Base-by-base conservation (phyloP, 2,797 vertebrate genomes). In the Melanotaenia maccullochi region DNA sequence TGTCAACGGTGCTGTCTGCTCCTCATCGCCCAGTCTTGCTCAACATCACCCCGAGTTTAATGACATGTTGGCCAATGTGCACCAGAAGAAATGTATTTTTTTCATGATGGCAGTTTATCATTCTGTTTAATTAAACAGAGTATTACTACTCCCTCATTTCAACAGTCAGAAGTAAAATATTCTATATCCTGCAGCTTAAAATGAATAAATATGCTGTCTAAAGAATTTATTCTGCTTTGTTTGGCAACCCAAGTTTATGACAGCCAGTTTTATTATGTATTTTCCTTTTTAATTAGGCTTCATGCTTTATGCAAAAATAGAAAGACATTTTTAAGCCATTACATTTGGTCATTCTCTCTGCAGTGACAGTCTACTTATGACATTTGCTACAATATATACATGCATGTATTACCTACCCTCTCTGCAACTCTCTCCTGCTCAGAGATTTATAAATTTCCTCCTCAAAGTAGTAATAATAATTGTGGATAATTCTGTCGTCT, bases 381-480 rank as follows among this genome's bases (percentile, higher is more conserved):
- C 35, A 36, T 33, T 36, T 36, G 11, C 38, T 16, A 9, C 24
- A 55, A n/a, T 63, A 5, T 56, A 33, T 61, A 30, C 30, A 54
- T 69, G 38, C 47, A 75, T 76, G 59, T 75, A 65, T 38, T 70
- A 35, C 40, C 47, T 71, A 42, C 72, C 52, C 36, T 55, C 71
- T 84, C 72, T 88, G 68, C 38, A 73, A 51, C 71, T 85, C 74
- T 73, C 70, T 93, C 89, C 87, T 88, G 76, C 70, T 62, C 72
- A 74, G 68, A 85, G 75, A 84, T 86, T 74, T 73, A 75, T 84
- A 84, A 57, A 92, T 92, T 90, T 93, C 83, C 85, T 86, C 60
- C 14, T 65, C 44, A 55, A 68, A n/a, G 67, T 49, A 79, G 73
- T 67, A 73, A 82, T 85, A 91, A 89, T 84, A 80, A 83, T 71